Evolutionary conservation across 2,113 vertebrate genomes (phyloP), one percentile per base, ranked within the genome.

Genomic region (Hydropotes inermis): DNA sequence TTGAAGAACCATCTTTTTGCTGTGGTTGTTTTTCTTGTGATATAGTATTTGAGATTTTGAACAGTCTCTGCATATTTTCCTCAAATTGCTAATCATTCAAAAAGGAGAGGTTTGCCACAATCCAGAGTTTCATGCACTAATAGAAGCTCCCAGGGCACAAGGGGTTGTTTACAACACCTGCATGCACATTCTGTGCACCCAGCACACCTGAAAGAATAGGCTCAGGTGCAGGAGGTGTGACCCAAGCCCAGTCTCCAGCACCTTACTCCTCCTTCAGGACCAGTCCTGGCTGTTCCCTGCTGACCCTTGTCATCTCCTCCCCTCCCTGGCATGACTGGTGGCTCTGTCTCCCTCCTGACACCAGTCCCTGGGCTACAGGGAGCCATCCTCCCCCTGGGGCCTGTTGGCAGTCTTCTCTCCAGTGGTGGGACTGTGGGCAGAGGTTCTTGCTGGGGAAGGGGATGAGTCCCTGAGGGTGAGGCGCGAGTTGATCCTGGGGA

Each of bases 101-200:
- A 70, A 82, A 57, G 9, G 70, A 39, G 47, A 87, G 1, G 2
- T 78, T 30, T 36, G 11, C 57, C n/a, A 36, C 36, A 15, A 43
- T 45, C 52, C 28, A 58, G 57, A 55, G 85, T 30, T 55, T 84
- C 28, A 17, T 43, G 17, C 19, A 45, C 15, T 50, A 28, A 15
- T 33, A n/a, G 14, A 28, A 39, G 47, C 9, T 1, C 19, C 23
- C 4, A 52, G 61, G 25, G 33, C 9, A 12, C n/a, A 70, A 70
- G 6, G n/a, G 30, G 17, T 19, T n/a, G 57, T 50, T 85, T 25
- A 43, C 0, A 2, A 47, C 19, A 47, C 2, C 1, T 2, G 0
- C 30, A n/a, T 14, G 17, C 1, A 28, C 15, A 27, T 88, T 50
- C 52, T 5, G 1, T 39, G n/a, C 67, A 39, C 67, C n/a, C 19